Percentiles rank a stretch among this genome's conserved stretches.
Conservation (phyloP, 2,888 invertebrate genomes). For the Orgyia antiqua region DNA sequence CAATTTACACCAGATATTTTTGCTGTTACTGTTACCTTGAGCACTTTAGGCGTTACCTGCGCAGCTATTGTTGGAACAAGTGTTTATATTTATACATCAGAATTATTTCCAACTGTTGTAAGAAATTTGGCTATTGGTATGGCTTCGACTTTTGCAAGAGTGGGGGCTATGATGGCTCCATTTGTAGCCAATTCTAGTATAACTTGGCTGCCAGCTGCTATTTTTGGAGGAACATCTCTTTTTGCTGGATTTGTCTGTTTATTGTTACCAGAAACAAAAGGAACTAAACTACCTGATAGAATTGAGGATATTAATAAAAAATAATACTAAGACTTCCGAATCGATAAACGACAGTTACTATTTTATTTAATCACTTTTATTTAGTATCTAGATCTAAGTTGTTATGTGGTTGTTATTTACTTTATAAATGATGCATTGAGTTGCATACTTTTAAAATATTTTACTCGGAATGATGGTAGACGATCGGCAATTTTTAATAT, state of each 20-base stretch:
- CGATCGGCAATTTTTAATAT: too few species aligned
- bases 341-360: too few species aligned
- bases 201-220: conserved; percentile 82
- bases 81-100: conserved; percentile 91
- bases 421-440: too few species aligned
- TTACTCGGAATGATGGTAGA: too few species aligned
- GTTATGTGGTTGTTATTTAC: too few species aligned
- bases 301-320: conserved; percentile 86
- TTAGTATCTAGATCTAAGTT: too few species aligned
- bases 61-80: conserved; percentile 88
- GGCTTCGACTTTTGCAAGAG: conserved; percentile 88
- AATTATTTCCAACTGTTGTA: conserved; percentile 92
- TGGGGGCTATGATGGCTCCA: conserved; percentile 91
- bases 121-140: conserved; percentile 91
- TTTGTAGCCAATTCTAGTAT: conserved; percentile 81
- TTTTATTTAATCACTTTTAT: too few species aligned
- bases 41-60: conserved; percentile 87
- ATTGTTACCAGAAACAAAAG: conserved; percentile 87
- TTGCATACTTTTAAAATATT: too few species aligned
- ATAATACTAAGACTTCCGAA: too few species aligned
- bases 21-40: conserved; percentile 79
- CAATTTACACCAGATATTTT: conserved; percentile 72
- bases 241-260: conserved; percentile 81
- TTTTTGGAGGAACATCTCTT: conserved; percentile 84
- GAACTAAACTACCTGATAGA: conserved; percentile 84